These are phyloP conservation scores for Cosmia trapezina DNA, from an alignment of 2,888 invertebrate species.

Conservation along the genomic window DNA sequence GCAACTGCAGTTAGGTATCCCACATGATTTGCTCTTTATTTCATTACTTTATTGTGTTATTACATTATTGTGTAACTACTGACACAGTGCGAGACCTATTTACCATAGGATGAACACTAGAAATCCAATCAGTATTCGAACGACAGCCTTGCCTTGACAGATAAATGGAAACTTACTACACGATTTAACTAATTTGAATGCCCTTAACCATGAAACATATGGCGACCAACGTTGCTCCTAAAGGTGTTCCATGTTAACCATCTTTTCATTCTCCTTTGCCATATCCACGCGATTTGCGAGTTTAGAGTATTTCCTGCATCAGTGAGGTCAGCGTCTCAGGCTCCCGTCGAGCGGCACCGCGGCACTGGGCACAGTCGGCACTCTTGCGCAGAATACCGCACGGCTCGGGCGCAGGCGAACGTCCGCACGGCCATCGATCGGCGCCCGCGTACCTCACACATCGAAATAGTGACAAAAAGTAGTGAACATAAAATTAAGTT, in stretches of 20 bases:
- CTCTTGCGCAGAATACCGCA: conserved; percentile 72
- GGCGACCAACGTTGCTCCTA: conserved; percentile 9
- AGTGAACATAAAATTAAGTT: conserved; percentile 72
- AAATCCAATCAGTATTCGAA: conserved; percentile 25
- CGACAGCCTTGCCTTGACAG: neutral
- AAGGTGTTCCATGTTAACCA: conserved; percentile 11
- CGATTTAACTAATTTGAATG: conserved; percentile 10
- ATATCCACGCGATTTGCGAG: conserved; percentile 68
- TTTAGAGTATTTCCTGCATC: conserved; percentile 75
- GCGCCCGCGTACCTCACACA: conserved; percentile 67
- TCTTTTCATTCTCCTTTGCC: conserved; percentile 69
- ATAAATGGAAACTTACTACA: conserved; percentile 17
- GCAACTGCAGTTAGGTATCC: too few relatives aligned
- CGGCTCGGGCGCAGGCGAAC: conserved; percentile 71
- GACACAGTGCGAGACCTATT: conserved; percentile 16
- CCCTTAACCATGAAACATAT: conserved; percentile 6
- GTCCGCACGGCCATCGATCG: conserved; percentile 63
- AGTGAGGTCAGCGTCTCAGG: conserved; percentile 75
- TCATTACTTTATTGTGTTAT: neutral
- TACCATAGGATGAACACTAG: conserved; percentile 16
- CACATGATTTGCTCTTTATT: neutral
- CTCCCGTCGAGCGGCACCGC: conserved; percentile 56
- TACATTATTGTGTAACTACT: neutral
- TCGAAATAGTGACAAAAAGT: conserved; percentile 69
- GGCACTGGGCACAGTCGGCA: conserved; percentile 35